Base-by-base conservation (phyloP, 2,888 invertebrate genomes). In the Rhagonycha fulva region DNA sequence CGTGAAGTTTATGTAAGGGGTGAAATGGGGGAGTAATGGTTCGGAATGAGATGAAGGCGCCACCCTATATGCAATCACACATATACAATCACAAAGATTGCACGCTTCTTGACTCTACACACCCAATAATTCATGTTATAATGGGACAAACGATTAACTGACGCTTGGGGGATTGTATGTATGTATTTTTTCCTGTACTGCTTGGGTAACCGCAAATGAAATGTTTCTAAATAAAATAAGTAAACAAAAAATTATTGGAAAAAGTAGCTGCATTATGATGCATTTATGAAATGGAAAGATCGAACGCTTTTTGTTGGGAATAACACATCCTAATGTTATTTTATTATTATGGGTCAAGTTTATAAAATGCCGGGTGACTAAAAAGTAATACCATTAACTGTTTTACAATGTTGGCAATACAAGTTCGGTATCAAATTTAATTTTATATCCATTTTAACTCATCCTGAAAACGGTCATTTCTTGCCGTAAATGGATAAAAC, bases 341-440 rank as follows among this genome's bases (percentile, higher is more conserved):
- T 74, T 68, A 76, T 76, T 68, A 73, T 76, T 70, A 68, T 71
- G 71, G 74, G 60, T 71, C 77, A 66, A 68, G 77, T 73, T 68
- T 75, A 75, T 72, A 85, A 84, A 82, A 81, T 79, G 77, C 75
- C 74, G 72, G 80, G 83, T 82, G 83, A 82, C 83, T 84, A 84
- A 84, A 85, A 85, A 84, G 82, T 82, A 82, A 85, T 86, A 84
- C 85, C 81, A 85, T 85, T 84, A 84, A 84, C 79, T 86, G 86
- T 86, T 86, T 85, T 84, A 86, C 85, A 85, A 81, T 76, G 81
- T 79, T 78, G 75, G 69, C 80, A 69, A 74, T 75, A 74, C 81
- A 75, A 76, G 79, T 78, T 76, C 78, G 76, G 80, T 78, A 80
- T 81, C 82, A 83, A 84, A 84, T 85, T 84, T 83, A 84, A 84